Evolutionary conservation across 1,140 invertebrate species (phyloP), one percentile per base, ranked within the genome.

Genomic region (Diabrotica virgifera): DNA sequence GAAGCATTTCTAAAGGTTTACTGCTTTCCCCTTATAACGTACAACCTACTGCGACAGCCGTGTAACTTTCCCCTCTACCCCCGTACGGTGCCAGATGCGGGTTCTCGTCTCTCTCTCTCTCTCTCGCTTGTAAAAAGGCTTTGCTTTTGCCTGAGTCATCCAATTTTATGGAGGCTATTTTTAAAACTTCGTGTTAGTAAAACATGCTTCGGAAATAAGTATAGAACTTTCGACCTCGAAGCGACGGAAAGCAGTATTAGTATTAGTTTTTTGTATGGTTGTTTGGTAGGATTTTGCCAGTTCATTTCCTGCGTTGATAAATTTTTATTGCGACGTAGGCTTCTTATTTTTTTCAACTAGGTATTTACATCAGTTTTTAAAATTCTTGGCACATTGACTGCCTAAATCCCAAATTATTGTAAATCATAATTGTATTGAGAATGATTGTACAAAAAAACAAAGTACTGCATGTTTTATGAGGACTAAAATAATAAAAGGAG

Each of bases 171-270:
- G 36, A 57, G 36, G 55, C 55, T 57, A 57, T 57, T 57, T 57
- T 57, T 36, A 57, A 24, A 57, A 57, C 55, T 57, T 36, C 24
- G 55, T 36, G 35, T 6, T 57, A 57, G 8, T 46, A n/a, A 57
- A 24, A 57, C 55, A 57, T 57, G 55, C 55, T 57, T 57, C 55
- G 55, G 55, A 57, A 57, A 36, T 12, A 57, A 57, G 36, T 57
- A 57, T 57, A 57, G 55, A 57, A 57, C 36, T n/a, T 57, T 24
- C 37, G 55, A 57, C 55, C 55, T 57, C 55, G 24, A 12, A 57
- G 55, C 12, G 36, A 36, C 55, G 55, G 55, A 57, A 57, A 57
- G 55, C 10, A 57, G 55, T 57, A 57, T 57, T 12, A 57, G 55
- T 57, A 57, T 57, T 12, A 36, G 12, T 57, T 57, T 24, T 55